Evolutionary conservation across 2,113 vertebrate species (phyloP).

Genomic region (Benitochromis conjunctus): DNA sequence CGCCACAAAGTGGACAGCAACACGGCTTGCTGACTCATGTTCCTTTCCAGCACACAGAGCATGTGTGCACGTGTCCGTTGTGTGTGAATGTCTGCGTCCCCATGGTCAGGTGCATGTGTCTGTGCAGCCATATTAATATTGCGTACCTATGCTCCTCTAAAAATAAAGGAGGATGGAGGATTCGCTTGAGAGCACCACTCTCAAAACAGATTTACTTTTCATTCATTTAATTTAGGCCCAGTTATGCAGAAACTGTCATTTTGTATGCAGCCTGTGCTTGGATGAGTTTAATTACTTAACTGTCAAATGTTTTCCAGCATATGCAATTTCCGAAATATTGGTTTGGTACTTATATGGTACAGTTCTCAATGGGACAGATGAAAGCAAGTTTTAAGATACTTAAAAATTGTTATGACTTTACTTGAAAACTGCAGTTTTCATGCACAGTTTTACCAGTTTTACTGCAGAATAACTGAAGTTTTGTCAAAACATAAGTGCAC

Average conservation of each 20-base stretch:
- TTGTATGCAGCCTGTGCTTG: conserved; percentile 39
- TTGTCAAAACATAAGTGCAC: not conserved
- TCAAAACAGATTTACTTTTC: conserved; percentile 45
- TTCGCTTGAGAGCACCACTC: conserved; percentile 1
- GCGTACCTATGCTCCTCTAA: not conserved
- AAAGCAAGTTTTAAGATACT: not conserved
- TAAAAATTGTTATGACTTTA: not conserved
- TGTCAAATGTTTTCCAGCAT: conserved; percentile 43
- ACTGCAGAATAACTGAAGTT: not conserved
- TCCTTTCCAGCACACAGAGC: not conserved
- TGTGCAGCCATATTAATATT: conserved; percentile 1
- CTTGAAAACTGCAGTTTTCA: not conserved
- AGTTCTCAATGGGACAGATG: not conserved
- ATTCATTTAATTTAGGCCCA: conserved; percentile 35
- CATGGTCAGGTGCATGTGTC: not conserved
- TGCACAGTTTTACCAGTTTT: not conserved
- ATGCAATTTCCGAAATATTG: conserved; percentile 23
- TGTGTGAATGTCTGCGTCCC: not conserved
- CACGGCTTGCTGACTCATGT: not conserved
- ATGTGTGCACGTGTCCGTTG: not conserved
- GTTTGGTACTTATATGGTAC: not conserved
- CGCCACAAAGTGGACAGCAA: not conserved
- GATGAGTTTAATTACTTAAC: conserved; percentile 50
- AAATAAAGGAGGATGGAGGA: not conserved
- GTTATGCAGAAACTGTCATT: conserved; percentile 10